Evolutionary conservation across 1,140 invertebrate genomes (phyloP).

Genomic region (Nephila pilipes): DNA sequence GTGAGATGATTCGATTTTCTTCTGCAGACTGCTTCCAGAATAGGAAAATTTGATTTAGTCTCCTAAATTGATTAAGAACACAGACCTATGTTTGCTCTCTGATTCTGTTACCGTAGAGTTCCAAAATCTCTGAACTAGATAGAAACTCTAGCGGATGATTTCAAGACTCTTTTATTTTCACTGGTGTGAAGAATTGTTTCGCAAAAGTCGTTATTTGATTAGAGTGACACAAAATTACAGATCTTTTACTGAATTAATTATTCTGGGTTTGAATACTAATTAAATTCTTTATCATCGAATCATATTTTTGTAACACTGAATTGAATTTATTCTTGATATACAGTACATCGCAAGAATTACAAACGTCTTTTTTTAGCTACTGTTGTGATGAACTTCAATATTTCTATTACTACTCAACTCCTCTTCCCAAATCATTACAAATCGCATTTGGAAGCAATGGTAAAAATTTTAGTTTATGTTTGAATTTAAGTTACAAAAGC

Average conservation of each 20-base stretch:
- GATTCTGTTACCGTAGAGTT: neutral
- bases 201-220: neutral
- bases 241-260: neutral
- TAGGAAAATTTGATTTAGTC: constrained; percentile 7
- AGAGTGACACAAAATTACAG: neutral
- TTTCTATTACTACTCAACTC: too few relatives aligned
- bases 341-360: too few relatives aligned
- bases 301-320: too few relatives aligned
- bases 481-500: too few relatives aligned
- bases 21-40: neutral
- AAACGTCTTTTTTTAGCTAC: too few relatives aligned
- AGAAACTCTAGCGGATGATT: neutral
- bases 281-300: too few relatives aligned
- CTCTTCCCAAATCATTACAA: too few relatives aligned
- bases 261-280: too few relatives aligned
- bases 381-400: too few relatives aligned
- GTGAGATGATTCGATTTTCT: constrained; percentile 8
- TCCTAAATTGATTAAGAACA: constrained; percentile 19
- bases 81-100: neutral
- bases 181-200: neutral
- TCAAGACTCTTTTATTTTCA: neutral
- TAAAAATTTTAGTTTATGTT: too few relatives aligned
- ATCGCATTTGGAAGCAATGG: too few relatives aligned
- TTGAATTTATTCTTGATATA: too few relatives aligned
- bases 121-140: neutral